phyloP scores from a whole-genome alignment of 2,113 vertebrate genomes.

The Murina feae region DNA sequence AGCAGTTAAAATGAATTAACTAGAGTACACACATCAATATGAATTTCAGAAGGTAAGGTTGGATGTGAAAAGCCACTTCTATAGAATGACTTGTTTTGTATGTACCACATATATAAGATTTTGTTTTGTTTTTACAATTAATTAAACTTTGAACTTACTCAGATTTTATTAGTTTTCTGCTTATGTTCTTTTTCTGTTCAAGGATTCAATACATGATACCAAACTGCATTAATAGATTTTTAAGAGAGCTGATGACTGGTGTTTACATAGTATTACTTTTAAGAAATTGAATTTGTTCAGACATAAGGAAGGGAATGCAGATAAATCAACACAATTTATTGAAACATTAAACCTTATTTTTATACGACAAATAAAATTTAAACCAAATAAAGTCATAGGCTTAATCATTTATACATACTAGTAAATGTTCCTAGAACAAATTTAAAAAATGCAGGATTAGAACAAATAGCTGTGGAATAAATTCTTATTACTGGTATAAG shows the following conservation, averaged over 20 bases:
- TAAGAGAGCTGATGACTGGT: not conserved
- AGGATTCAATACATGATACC: not conserved
- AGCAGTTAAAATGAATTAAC: conserved; percentile 10
- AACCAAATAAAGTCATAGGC: not conserved
- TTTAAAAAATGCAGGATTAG: not conserved
- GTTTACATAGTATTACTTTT: not conserved
- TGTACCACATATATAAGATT: not conserved
- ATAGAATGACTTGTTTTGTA: not conserved
- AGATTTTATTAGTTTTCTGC: not conserved
- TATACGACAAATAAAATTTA: conserved; percentile 17
- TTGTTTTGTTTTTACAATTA: not conserved
- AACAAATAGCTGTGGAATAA: not conserved
- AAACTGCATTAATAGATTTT: not conserved
- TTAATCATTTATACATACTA: not conserved
- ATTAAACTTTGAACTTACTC: not conserved
- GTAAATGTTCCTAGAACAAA: not conserved
- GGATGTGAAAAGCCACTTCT: not conserved
- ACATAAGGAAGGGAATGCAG: not conserved
- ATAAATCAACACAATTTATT: not conserved
- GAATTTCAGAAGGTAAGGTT: conserved; percentile 17
- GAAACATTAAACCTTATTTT: not conserved
- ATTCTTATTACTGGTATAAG: not conserved
- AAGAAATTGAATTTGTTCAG: not conserved
- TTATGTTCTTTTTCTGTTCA: not conserved
- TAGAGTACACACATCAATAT: not conserved